Percentiles rank a stretch among this genome's conserved stretches.
Evolutionary conservation across 2,888 invertebrate genomes (phyloP).

Genomic region (Amphipyra tragopoginis): DNA sequence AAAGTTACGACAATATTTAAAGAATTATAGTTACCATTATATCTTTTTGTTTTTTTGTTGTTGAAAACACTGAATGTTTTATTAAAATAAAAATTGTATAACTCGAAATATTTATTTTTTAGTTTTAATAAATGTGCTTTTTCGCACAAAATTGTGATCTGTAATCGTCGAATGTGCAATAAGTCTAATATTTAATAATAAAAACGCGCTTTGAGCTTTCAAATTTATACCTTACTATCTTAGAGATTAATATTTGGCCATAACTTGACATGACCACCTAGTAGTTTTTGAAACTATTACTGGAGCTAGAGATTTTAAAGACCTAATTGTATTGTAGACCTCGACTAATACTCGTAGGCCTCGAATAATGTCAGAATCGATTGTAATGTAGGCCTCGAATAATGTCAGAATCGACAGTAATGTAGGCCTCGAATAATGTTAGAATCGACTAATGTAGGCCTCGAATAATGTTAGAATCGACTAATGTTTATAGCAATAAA

Average conservation of each 20-base stretch:
- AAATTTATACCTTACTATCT: conserved; percentile 64
- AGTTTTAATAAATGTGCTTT: conserved; percentile 68
- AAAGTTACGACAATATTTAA: conserved; percentile 56
- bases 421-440: too few species aligned
- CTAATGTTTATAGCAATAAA: background rate
- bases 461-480: conserved; percentile 5
- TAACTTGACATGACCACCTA: conserved; percentile 67
- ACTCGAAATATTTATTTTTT: conserved; percentile 63
- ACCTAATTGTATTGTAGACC: background rate
- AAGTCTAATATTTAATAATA: conserved; percentile 63
- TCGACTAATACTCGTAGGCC: too few species aligned
- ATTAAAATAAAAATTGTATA: conserved; percentile 47
- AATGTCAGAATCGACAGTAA: too few species aligned
- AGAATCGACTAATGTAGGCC: too few species aligned
- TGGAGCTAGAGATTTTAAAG: conserved; percentile 33
- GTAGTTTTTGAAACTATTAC: conserved; percentile 39
- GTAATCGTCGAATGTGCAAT: conserved; percentile 70
- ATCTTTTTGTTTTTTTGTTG: conserved; percentile 56
- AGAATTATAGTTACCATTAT: conserved; percentile 68
- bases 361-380: too few species aligned
- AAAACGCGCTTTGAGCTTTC: conserved; percentile 72
- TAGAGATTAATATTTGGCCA: conserved; percentile 67
- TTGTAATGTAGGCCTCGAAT: too few species aligned
- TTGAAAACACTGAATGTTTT: conserved; percentile 52
- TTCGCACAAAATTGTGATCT: conserved; percentile 75